Percentiles rank a stretch among this genome's conserved stretches.
phyloP scores from a whole-genome alignment of 1,140 invertebrate species.

The Galendromus occidentalis region DNA sequence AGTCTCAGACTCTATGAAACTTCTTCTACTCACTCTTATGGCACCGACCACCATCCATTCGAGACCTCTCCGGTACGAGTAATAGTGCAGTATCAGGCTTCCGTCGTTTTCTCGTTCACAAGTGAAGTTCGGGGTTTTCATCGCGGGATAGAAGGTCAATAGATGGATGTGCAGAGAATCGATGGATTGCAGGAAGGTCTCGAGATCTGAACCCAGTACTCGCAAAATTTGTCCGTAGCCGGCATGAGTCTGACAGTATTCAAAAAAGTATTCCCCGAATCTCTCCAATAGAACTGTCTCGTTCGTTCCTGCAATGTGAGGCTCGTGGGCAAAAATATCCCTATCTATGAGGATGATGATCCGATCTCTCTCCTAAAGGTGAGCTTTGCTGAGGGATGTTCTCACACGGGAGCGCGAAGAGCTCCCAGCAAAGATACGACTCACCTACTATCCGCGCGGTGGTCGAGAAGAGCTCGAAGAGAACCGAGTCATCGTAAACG shows the following conservation, averaged over 20 bases:
- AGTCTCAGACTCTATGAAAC: too few species aligned
- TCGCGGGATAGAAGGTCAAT: conserved; percentile 73
- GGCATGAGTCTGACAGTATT: conserved; percentile 70
- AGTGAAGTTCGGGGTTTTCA: conserved; percentile 74
- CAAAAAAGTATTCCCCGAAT: conserved; percentile 82
- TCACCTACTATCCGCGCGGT: not conserved
- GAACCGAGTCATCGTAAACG: conserved; percentile 4
- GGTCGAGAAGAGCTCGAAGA: not conserved
- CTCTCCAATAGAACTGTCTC: conserved; percentile 71
- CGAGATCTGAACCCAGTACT: conserved; percentile 69
- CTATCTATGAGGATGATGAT: not conserved
- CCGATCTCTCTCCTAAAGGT: not conserved
- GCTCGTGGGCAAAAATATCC: not conserved
- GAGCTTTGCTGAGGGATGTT: not conserved
- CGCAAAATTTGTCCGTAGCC: conserved; percentile 81
- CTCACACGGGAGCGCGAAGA: not conserved
- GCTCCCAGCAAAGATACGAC: not conserved
- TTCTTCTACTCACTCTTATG: conserved; percentile 57
- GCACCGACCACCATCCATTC: conserved; percentile 84
- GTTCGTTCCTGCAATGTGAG: conserved; percentile 50
- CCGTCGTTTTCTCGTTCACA: conserved; percentile 66
- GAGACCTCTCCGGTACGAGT: conserved; percentile 72
- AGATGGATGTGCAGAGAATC: conserved; percentile 82
- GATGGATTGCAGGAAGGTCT: conserved; percentile 79
- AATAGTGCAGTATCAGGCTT: conserved; percentile 67